Conservation (phyloP, 2,888 invertebrate genomes). For the Polyploca ridens region DNA sequence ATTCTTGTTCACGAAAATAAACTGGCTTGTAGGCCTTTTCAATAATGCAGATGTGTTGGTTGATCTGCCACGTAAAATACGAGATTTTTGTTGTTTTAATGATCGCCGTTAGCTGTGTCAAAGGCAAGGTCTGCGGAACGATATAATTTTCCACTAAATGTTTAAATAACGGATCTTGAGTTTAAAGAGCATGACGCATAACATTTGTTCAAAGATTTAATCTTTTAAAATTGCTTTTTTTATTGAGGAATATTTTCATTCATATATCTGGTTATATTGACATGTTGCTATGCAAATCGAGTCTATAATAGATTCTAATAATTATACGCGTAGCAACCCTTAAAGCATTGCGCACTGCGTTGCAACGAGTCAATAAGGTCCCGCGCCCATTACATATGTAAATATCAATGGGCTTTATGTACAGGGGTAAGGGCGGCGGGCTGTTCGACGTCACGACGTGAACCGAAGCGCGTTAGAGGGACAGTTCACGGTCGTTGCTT, state of each 20-base stretch:
- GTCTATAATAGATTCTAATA: background rate
- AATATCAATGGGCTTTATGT: constrained; percentile 5
- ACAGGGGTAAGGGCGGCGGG: constrained; percentile 1
- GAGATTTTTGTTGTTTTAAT: background rate
- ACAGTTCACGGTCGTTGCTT: background rate
- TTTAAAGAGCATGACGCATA: background rate
- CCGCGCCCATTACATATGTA: background rate
- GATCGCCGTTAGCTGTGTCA: background rate
- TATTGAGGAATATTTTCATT: too few species aligned
- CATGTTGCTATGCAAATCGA: background rate
- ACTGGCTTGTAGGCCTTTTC: constrained; percentile 35
- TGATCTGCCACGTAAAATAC: constrained; percentile 23
- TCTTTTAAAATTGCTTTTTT: too few species aligned
- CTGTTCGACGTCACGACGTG: constrained; percentile 4
- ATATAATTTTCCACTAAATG: background rate
- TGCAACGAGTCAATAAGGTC: background rate
- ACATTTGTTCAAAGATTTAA: background rate
- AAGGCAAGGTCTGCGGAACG: background rate
- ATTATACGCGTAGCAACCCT: background rate
- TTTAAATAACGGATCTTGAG: background rate
- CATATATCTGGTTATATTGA: too few species aligned
- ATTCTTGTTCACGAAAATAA: constrained; percentile 39
- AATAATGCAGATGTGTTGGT: constrained; percentile 26
- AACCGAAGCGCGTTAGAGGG: background rate
- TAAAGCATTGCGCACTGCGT: background rate